A percentile compares a stretch with the other conserved stretches of the same genome.
Evolutionary conservation across 2,797 vertebrate species (phyloP).

Genomic region (Acrossocheilus fasciatus): DNA sequence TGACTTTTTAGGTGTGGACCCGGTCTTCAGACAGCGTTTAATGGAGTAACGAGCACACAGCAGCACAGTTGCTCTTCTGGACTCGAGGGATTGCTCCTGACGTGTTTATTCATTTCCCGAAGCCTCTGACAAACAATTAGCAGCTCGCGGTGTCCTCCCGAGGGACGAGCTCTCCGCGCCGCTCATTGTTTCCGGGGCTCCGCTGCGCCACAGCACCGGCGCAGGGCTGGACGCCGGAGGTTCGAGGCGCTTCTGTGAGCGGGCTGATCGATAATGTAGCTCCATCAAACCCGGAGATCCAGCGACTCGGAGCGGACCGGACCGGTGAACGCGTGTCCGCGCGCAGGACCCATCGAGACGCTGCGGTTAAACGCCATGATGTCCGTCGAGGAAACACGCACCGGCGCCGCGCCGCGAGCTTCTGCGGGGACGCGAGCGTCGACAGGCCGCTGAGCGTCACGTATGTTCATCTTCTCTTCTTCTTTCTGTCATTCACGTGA

Average conservation of each 20-base stretch:
- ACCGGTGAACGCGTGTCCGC: no score
- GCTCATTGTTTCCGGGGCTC: background rate
- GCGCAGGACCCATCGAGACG: background rate
- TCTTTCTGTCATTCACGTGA: constrained; percentile 40
- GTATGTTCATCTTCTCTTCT: constrained; percentile 64
- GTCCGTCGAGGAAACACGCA: constrained; percentile 73
- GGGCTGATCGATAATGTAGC: no score
- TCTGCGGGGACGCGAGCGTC: constrained; percentile 72
- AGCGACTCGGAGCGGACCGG: no score
- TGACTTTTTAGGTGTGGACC: no score
- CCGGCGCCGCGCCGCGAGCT: constrained; percentile 69
- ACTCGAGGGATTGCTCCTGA: background rate
- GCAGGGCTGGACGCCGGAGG: no score
- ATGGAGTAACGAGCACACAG: background rate
- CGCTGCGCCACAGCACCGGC: no score
- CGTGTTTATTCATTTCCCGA: background rate
- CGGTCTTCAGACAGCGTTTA: background rate
- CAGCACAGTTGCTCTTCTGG: background rate
- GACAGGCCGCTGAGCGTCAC: constrained; percentile 74
- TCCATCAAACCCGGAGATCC: no score
- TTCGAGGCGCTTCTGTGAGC: no score
- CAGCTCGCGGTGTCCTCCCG: constrained; percentile 7
- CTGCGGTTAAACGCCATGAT: constrained; percentile 67
- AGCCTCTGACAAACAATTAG: constrained; percentile 36
- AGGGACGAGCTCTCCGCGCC: background rate